Percentiles rank a stretch among this genome's conserved stretches.
These are phyloP conservation scores for Drosophila hamatofila DNA, from an alignment of 2,888 invertebrate genomes.

Conservation along the genomic window DNA sequence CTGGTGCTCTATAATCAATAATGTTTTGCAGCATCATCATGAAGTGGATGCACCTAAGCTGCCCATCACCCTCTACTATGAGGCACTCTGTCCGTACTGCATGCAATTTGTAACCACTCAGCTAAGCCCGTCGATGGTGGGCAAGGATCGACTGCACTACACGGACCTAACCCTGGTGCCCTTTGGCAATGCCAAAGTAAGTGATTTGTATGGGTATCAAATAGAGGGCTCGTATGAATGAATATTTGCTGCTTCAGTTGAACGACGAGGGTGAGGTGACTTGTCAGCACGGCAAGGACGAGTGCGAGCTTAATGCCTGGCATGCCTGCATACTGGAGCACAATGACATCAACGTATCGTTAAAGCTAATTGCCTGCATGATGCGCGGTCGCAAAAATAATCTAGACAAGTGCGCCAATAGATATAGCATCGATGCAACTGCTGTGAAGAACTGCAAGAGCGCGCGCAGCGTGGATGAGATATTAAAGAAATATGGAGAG, in stretches of 20 bases:
- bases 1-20: neutral
- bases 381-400: conserved; percentile 66
- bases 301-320: conserved; percentile 83
- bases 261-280: conserved; percentile 43
- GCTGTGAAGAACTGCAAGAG: conserved; percentile 71
- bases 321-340: conserved; percentile 84
- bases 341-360: conserved; percentile 60
- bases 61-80: conserved; percentile 71
- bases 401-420: conserved; percentile 65
- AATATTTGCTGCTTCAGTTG: conserved; percentile 16
- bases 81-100: conserved; percentile 73
- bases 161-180: conserved; percentile 71
- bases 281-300: conserved; percentile 82
- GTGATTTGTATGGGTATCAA: neutral
- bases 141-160: conserved; percentile 39
- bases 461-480: conserved; percentile 65
- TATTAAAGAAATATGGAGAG: conserved; percentile 77
- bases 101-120: conserved; percentile 63
- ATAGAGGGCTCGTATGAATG: neutral
- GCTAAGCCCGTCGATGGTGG: conserved; percentile 61
- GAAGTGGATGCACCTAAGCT: conserved; percentile 30
- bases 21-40: conserved; percentile 31
- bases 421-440: conserved; percentile 66
- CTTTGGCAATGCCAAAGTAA: conserved; percentile 74
- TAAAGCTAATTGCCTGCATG: conserved; percentile 81